These are phyloP conservation scores for Drosophila eugracilis DNA, from an alignment of 1,140 invertebrate species.

Conservation along the genomic window DNA sequence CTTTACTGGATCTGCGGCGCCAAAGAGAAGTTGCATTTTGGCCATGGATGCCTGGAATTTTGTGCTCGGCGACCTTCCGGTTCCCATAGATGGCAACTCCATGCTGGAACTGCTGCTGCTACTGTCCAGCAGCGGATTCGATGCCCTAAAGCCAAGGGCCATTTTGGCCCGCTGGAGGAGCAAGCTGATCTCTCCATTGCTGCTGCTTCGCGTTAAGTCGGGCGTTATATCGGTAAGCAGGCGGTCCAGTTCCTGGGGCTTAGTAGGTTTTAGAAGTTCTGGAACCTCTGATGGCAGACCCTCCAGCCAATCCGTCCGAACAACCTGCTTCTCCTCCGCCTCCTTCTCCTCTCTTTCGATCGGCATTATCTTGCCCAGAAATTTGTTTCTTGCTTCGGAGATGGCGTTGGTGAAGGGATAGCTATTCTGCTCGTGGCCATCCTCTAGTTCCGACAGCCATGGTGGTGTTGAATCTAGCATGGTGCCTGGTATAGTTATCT, in stretches of 20 bases:
- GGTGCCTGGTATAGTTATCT: neutral
- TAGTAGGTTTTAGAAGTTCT: neutral
- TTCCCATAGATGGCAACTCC: neutral
- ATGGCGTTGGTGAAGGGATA: conserved; percentile 70
- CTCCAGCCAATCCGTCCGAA: neutral
- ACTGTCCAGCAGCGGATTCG: conserved; percentile 14
- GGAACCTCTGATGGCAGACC: conserved; percentile 4
- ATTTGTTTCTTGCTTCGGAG: conserved; percentile 45
- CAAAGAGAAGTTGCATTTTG: conserved; percentile 73
- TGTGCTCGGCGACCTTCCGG: neutral
- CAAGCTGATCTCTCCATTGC: conserved; percentile 20
- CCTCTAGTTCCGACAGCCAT: conserved; percentile 38
- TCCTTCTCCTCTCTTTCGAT: neutral
- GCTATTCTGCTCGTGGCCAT: conserved; percentile 21
- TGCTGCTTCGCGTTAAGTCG: conserved; percentile 11
- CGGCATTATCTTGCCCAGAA: conserved; percentile 25
- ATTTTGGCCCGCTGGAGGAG: conserved; percentile 22
- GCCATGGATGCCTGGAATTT: conserved; percentile 60
- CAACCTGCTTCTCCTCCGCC: neutral
- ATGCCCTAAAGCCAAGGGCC: conserved; percentile 1
- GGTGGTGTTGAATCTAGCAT: conserved; percentile 22
- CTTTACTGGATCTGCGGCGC: conserved; percentile 4
- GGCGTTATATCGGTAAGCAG: conserved; percentile 2
- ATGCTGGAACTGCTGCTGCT: conserved; percentile 13
- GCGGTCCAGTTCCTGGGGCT: conserved; percentile 5